Base-by-base conservation (phyloP, 2,797 vertebrate species). In the Halcyon chelicuti region DNA sequence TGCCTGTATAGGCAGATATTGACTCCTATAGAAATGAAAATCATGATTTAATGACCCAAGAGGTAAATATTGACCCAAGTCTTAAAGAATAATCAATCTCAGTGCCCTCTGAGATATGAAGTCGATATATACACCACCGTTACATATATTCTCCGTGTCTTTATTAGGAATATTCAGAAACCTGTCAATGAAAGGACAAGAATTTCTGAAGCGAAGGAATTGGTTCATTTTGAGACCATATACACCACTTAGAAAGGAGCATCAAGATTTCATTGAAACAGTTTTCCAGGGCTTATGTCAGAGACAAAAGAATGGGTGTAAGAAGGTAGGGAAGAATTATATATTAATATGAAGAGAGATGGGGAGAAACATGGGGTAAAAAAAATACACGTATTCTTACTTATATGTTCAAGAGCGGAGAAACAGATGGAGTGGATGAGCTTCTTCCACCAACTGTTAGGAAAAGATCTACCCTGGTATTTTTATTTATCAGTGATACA, bases 41-140 rank as follows among this genome's bases (percentile, higher is more conserved):
- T 94, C 91, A 85, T 26, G 1, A 68, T 96, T 97, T 95, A 97
- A 97, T 97, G 95, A 96, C 65, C 90, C 44, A 39, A 84, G 94
- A 97, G 73, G 66, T 87, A 97, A 96, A 96, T 97, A 97, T 97
- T 97, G 95, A 97, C 86, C 84, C 57, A 72, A n/a, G 86, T 68
- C 76, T 94, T 95, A 95, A 90, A 95, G 86, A 91, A 90, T 78
- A 96, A 97, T 97, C 95, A 88, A 88, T 97, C 82, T 76, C 58
- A 28, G n/a, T 80, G 61, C 81, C 94, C 78, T 86, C 81, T 68
- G 68, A 92, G 94, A 91, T 94, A 84, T 9, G 52, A 95, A 95
- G 88, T 96, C 88, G 0, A 95, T 97, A 84, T 35, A 79, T 44
- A 83, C 65, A 68, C 8, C 33, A 51, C 55, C 79, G 85, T 90